Percentiles rank a stretch among this genome's conserved stretches.
Evolutionary conservation across 1,140 invertebrate genomes (phyloP).

Genomic region (Polyergus mexicanus): DNA sequence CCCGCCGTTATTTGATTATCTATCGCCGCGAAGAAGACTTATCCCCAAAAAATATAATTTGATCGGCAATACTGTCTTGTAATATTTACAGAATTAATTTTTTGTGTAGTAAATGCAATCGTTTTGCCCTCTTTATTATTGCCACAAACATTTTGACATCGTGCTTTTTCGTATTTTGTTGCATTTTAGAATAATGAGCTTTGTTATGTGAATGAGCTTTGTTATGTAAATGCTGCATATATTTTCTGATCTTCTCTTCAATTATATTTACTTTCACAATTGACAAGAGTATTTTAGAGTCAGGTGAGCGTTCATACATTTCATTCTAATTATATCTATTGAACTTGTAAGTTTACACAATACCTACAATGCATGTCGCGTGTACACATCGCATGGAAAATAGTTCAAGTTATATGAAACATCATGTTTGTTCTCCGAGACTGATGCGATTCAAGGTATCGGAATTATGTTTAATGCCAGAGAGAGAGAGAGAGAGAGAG

Average conservation of each 20-base stretch:
- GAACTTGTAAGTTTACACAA: not conserved
- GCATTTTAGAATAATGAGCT: not conserved
- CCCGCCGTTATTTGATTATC: not conserved
- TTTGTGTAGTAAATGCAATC: too few species aligned
- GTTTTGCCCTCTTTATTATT: conserved; percentile 26
- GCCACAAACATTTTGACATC: not conserved
- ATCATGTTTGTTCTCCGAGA: not conserved
- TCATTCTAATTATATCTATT: conserved; percentile 1
- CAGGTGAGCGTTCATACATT: not conserved
- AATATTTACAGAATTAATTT: not conserved
- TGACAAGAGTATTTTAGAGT: not conserved
- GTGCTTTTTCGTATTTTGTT: conserved; percentile 16
- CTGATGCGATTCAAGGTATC: not conserved
- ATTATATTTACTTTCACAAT: not conserved
- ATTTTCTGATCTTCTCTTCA: not conserved
- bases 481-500: not conserved
- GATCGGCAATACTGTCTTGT: not conserved
- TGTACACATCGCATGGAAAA: not conserved
- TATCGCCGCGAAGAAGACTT: not conserved
- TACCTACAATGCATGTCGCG: conserved; percentile 13
- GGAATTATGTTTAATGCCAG: not conserved
- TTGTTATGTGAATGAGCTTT: not conserved
- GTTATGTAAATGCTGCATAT: not conserved
- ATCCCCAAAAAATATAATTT: not conserved
- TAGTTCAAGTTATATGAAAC: not conserved